Conservation (phyloP, 2,113 vertebrate genomes). For the Acrocephalus arundinaceus region DNA sequence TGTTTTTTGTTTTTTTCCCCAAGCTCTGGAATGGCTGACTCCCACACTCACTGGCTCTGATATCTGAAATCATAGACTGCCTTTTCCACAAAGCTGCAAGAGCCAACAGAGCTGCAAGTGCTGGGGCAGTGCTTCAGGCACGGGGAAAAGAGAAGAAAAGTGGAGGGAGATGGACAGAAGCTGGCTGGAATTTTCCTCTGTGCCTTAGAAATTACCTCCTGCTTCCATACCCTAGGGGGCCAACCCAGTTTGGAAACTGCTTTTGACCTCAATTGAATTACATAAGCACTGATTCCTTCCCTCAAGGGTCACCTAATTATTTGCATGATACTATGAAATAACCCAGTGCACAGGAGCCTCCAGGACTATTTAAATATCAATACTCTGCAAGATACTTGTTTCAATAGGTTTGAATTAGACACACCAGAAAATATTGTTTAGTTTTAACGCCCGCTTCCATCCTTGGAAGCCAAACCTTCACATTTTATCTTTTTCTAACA, state of each 20-base stretch:
- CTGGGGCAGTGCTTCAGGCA: background rate
- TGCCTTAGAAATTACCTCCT: background rate
- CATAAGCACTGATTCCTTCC: background rate
- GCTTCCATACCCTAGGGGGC: background rate
- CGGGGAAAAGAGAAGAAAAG: background rate
- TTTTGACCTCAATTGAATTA: constrained; percentile 37
- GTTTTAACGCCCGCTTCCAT: background rate
- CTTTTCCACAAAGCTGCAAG: background rate
- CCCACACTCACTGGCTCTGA: background rate
- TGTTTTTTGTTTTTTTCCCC: accelerated
- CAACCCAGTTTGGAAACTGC: constrained; percentile 25
- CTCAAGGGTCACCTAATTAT: constrained; percentile 39
- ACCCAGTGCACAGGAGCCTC: background rate
- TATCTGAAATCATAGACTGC: background rate
- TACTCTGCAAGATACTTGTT: background rate
- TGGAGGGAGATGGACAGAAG: background rate
- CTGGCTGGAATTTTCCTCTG: background rate
- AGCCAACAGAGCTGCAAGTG: background rate
- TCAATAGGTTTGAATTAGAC: constrained; percentile 27
- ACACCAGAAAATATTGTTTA: background rate
- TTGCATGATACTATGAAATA: background rate
- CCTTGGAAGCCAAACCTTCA: background rate
- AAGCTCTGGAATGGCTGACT: background rate
- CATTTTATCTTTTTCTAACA: background rate
- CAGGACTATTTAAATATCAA: constrained; percentile 35